Base-by-base conservation (phyloP, 2,888 invertebrate species). In the Autographa gamma region DNA sequence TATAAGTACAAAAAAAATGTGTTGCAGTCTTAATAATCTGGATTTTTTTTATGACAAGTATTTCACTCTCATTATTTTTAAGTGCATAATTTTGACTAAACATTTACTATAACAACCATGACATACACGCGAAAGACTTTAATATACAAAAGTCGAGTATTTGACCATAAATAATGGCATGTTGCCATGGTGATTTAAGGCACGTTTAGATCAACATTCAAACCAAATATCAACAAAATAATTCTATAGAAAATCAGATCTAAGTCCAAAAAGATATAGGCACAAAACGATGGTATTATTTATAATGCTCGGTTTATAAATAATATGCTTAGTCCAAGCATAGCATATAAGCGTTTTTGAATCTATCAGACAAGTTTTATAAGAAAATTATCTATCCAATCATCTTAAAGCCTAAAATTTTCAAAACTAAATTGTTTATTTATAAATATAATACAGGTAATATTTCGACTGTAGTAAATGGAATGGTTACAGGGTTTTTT, bases 331-430 rank as follows among this genome's bases (percentile, higher is more conserved):
- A 32, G 14, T 14, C 11, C 48, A 48, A 25, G 32, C 62, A 34
- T 41, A 34, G 25, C 60, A 60, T 56, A 77, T 79, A 64, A 62
- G 59, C 69, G 64, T 6, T 9, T 66, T 52, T 16, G 69, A 18
- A 25, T n/a, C 1, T 38, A 11, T 25, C 1, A 34, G 56, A 41
- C 25, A 3, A 43, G 74, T 13, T 63, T 7, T 34, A 69, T 69
- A 74, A 63, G 52, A 66, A 66, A 65, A 67, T 65, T 66, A 16
- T 56, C 66, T 74, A 78, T 61, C 11, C 38, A 38, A 56, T 3
- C 13, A 4, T 19, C 54, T 19, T 56, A 56, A 3, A 25, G 0
- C 11, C 25, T 56, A 11, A 56, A 13, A 25, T 19, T 25, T 19
- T 56, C 11, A 19, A 3, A 48, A 25, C 18, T 25, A 13, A 25